These are phyloP conservation scores for Saccostrea echinata DNA, from an alignment of 1,140 invertebrate genomes.

Conservation along the genomic window DNA sequence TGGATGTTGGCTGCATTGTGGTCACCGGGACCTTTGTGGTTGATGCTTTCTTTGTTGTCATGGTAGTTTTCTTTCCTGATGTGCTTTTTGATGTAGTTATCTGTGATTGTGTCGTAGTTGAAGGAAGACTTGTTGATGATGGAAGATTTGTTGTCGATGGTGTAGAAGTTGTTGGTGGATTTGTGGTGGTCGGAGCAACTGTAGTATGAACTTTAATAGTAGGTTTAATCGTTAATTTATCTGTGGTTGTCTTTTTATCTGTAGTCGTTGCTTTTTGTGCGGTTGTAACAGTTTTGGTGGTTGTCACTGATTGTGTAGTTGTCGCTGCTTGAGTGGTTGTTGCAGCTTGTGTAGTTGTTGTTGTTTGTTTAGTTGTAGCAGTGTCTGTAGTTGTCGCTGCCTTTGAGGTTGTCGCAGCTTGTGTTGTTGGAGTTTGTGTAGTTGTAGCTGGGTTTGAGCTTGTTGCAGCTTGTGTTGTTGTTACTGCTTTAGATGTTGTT, in stretches of 20 bases:
- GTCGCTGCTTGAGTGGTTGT: neutral
- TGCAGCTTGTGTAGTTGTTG: neutral
- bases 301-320: neutral
- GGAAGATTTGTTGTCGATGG: neutral
- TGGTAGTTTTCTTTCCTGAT: conserved; percentile 27
- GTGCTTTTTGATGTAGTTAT: neutral
- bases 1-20: neutral
- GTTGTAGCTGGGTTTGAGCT: neutral
- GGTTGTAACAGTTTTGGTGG: neutral
- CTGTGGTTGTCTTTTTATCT: conserved; percentile 7
- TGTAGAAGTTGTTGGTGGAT: neutral
- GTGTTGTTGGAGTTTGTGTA: neutral
- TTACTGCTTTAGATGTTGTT: neutral
- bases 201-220: conserved; percentile 13
- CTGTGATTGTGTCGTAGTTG: neutral
- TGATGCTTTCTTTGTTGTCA: neutral
- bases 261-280: neutral
- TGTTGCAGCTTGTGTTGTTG: neutral
- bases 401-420: neutral
- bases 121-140: neutral
- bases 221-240: neutral
- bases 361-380: neutral
- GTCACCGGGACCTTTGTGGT: conserved; percentile 10
- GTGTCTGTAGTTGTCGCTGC: neutral
- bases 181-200: neutral